Evolutionary conservation across 2,113 vertebrate species (phyloP).

Genomic region (Brachyhypopomus gauderio): DNA sequence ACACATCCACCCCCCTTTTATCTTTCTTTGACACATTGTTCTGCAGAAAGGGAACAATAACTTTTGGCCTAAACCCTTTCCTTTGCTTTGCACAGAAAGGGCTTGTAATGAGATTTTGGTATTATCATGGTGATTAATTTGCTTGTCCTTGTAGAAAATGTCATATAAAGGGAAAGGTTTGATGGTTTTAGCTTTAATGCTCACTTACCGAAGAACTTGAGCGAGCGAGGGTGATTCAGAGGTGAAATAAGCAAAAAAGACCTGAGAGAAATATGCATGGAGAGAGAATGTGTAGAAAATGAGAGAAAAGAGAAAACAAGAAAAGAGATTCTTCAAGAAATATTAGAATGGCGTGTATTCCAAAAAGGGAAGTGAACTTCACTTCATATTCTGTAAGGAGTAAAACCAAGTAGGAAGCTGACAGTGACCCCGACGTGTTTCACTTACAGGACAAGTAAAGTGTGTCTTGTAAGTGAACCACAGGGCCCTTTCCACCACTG

Average conservation of each 20-base stretch:
- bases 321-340: neutral
- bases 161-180: conserved; percentile 12
- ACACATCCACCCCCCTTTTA: neutral
- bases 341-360: neutral
- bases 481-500: too few relatives aligned
- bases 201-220: conserved; percentile 4
- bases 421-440: neutral
- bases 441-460: neutral
- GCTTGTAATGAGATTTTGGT: conserved; percentile 31
- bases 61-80: conserved; percentile 4
- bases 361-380: neutral
- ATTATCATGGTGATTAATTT: conserved; percentile 34
- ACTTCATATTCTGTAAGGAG: neutral
- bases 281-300: too few relatives aligned
- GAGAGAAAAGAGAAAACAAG: neutral
- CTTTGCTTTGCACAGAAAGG: conserved; percentile 13
- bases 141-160: conserved; percentile 13
- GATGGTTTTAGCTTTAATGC: neutral
- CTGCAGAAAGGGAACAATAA: conserved; percentile 19
- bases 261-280: neutral
- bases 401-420: neutral
- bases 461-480: neutral
- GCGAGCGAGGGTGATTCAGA: conserved; percentile 3
- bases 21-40: conserved; percentile 1
- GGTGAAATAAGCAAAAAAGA: neutral